These are phyloP conservation scores for Drosophila mayaguana DNA, from an alignment of 2,888 invertebrate genomes.

Conservation along the genomic window DNA sequence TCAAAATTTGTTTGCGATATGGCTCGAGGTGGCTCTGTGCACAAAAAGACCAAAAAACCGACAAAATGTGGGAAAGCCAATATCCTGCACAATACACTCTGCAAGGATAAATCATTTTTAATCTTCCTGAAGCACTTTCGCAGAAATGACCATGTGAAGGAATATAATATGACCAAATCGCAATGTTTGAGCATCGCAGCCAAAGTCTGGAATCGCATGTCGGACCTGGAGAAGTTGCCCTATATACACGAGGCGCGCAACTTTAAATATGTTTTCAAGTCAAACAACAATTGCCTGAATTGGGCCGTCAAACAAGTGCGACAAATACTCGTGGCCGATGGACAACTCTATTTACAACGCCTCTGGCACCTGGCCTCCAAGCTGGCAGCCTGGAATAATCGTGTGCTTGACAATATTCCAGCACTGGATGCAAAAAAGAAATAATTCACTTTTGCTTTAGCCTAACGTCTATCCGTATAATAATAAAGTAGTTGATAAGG, in stretches of 20 bases:
- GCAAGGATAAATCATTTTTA: conserved; percentile 37
- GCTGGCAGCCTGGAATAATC: conserved; percentile 32
- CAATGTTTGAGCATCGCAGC: conserved; percentile 21
- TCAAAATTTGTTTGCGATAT: conserved; percentile 7
- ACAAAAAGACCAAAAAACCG: neutral
- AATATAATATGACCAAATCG: conserved; percentile 14
- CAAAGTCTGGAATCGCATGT: conserved; percentile 26
- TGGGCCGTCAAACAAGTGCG: conserved; percentile 24
- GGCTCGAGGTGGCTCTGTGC: neutral
- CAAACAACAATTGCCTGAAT: conserved; percentile 20
- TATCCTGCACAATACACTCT: neutral
- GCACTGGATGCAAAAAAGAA: neutral
- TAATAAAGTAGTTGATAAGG: neutral
- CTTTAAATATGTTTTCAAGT: conserved; percentile 21
- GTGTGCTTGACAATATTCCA: neutral
- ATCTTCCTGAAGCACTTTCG: conserved; percentile 37
- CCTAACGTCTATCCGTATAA: neutral
- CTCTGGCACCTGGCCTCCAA: conserved; percentile 13
- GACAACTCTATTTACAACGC: neutral
- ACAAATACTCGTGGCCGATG: neutral
- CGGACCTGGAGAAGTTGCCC: neutral
- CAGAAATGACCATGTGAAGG: neutral
- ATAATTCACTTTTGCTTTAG: neutral
- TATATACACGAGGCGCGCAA: conserved; percentile 18
- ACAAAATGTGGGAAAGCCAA: neutral